Evolutionary conservation across 2,888 invertebrate genomes (phyloP).

Genomic region (Pachliopta kotzebuea): DNA sequence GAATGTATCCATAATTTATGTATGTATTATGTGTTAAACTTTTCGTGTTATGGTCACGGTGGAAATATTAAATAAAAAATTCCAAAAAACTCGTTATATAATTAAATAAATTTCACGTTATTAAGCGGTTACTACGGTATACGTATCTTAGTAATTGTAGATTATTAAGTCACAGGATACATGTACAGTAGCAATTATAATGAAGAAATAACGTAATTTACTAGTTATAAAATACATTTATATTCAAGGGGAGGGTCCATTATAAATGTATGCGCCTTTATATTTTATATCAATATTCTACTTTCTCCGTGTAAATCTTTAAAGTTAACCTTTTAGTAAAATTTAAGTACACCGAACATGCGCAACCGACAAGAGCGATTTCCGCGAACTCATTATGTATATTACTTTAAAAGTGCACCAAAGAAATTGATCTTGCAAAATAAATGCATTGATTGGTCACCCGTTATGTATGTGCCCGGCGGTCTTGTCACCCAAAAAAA

Average conservation of each 20-base stretch:
- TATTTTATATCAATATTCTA: background rate
- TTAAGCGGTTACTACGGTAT: too few species aligned
- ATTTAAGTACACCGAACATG: background rate
- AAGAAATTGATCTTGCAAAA: conserved; percentile 30
- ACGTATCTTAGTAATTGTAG: too few species aligned
- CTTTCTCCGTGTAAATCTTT: conserved; percentile 10
- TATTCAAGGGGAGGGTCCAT: too few species aligned
- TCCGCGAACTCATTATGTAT: conserved; percentile 28
- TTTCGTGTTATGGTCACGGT: too few species aligned
- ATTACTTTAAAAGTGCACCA: conserved; percentile 28
- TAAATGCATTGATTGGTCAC: conserved; percentile 30
- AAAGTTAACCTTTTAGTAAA: conserved; percentile 17
- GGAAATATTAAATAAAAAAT: too few species aligned
- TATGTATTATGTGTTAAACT: conserved; percentile 2
- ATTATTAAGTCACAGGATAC: too few species aligned
- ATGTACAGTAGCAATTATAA: too few species aligned
- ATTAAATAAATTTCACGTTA: too few species aligned
- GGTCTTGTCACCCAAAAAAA: conserved; percentile 28
- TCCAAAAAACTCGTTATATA: too few species aligned
- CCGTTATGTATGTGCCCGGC: conserved; percentile 28
- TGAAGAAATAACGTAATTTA: too few species aligned
- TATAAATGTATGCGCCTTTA: background rate
- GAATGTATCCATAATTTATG: background rate
- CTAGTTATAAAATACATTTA: too few species aligned
- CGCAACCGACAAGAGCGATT: conserved; percentile 11